Percentiles rank a stretch among this genome's conserved stretches.
Evolutionary conservation across 2,797 vertebrate species (phyloP).

Genomic region (Ctenopoma multispine): DNA sequence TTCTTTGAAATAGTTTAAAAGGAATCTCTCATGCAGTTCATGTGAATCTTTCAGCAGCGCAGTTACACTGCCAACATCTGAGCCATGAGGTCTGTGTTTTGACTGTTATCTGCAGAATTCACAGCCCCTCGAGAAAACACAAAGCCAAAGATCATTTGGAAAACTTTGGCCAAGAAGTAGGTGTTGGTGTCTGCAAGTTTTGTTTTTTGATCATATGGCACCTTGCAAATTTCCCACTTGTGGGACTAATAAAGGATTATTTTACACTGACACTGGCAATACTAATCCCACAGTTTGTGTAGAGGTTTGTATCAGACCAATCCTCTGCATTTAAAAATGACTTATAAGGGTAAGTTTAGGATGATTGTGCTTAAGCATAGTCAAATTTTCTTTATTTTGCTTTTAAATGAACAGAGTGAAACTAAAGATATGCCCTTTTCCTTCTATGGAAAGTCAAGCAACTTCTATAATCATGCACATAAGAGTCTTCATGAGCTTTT

Average conservation of each 20-base stretch:
- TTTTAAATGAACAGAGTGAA: neutral
- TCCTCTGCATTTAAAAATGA: neutral
- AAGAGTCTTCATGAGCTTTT: neutral
- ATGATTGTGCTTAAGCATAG: neutral
- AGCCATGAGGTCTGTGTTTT: neutral
- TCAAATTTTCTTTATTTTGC: neutral
- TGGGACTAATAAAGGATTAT: no score
- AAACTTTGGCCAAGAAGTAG: neutral
- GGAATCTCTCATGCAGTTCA: constrained; percentile 5
- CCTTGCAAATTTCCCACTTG: no score
- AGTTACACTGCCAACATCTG: constrained; percentile 12
- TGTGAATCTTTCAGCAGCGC: neutral
- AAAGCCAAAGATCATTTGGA: constrained; percentile 4
- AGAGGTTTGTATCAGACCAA: no score
- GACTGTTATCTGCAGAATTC: neutral
- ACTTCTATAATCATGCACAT: neutral
- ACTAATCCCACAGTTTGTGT: neutral
- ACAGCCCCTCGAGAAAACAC: constrained; percentile 1
- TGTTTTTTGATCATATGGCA: no score
- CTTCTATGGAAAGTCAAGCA: neutral
- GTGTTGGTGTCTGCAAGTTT: no score
- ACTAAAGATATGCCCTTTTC: neutral
- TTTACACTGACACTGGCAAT: neutral
- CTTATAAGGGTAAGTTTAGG: neutral
- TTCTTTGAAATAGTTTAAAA: constrained; percentile 18